These are phyloP conservation scores for Oreohelix idahoensis DNA, from an alignment of 1,140 invertebrate genomes.

Conservation along the genomic window DNA sequence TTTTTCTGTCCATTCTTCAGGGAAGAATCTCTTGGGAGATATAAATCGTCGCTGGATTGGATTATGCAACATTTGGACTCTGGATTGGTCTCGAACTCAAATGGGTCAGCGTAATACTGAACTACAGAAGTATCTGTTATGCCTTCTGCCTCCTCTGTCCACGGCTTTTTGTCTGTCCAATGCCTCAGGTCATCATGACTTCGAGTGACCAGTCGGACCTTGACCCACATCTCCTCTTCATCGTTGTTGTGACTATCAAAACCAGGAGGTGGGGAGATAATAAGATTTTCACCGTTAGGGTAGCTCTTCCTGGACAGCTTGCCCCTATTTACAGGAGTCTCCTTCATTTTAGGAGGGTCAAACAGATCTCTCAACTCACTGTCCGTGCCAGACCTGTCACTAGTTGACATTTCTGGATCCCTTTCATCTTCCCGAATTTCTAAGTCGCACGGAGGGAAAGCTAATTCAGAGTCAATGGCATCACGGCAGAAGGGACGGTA, in stretches of 20 bases:
- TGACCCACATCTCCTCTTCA: not conserved
- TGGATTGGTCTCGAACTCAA: not conserved
- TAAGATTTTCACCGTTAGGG: not conserved
- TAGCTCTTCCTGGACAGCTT: slow-evolving; percentile 15
- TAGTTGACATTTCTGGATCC: not conserved
- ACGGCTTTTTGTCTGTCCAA: not conserved
- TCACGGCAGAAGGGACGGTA: not conserved
- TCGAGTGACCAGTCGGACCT: not conserved
- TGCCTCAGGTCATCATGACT: not conserved
- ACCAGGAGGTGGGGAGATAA: slow-evolving; percentile 2
- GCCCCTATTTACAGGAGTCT: not conserved
- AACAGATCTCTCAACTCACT: not conserved
- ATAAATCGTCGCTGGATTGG: not conserved
- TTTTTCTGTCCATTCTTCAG: not conserved
- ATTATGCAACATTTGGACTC: not conserved
- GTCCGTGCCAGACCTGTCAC: not conserved
- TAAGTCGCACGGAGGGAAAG: not conserved
- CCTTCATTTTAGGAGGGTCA: not conserved
- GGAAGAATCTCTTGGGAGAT: not conserved
- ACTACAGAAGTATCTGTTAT: not conserved
- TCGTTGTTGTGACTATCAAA: not conserved
- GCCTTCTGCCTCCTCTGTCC: not conserved
- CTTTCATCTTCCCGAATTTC: too few species aligned
- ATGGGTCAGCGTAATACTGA: not conserved
- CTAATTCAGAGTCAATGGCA: not conserved